A percentile compares a stretch with the other conserved stretches of the same genome.
Conservation (phyloP, 2,113 vertebrate species). For the Phylloscopus trochilus region DNA sequence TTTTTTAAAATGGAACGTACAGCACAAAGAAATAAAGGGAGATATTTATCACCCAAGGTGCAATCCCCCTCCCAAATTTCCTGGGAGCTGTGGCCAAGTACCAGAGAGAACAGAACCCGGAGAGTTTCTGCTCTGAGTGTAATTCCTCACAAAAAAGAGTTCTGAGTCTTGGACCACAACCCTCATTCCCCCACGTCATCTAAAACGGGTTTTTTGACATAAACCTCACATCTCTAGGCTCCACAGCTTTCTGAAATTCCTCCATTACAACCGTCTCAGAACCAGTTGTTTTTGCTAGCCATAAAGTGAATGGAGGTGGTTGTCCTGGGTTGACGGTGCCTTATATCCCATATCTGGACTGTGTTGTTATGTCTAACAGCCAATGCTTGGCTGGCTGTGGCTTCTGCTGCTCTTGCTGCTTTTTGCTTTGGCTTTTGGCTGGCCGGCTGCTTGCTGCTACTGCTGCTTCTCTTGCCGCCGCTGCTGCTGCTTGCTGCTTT, state of each 20-base stretch:
- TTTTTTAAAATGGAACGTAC: accelerated
- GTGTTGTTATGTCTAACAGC: no score
- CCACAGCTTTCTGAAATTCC: neutral
- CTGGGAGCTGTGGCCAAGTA: accelerated
- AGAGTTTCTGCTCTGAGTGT: neutral
- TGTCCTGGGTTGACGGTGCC: no score
- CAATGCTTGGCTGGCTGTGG: no score
- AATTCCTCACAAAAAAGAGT: neutral
- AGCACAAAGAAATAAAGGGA: neutral
- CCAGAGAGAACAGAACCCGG: neutral
- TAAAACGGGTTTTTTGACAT: neutral
- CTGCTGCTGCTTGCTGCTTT: no score
- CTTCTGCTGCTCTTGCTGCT: no score
- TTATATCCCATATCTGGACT: no score
- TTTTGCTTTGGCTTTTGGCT: no score
- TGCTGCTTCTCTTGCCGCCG: no score
- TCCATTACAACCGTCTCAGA: neutral
- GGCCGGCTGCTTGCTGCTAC: no score
- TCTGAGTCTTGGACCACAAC: neutral
- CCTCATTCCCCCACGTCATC: accelerated
- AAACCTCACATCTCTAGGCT: neutral
- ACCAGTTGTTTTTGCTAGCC: neutral
- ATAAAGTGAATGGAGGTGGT: neutral
- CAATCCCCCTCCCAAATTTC: neutral
- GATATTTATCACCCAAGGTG: neutral